Conservation (phyloP, 2,113 vertebrate species). For the Dicentrarchus labrax region DNA sequence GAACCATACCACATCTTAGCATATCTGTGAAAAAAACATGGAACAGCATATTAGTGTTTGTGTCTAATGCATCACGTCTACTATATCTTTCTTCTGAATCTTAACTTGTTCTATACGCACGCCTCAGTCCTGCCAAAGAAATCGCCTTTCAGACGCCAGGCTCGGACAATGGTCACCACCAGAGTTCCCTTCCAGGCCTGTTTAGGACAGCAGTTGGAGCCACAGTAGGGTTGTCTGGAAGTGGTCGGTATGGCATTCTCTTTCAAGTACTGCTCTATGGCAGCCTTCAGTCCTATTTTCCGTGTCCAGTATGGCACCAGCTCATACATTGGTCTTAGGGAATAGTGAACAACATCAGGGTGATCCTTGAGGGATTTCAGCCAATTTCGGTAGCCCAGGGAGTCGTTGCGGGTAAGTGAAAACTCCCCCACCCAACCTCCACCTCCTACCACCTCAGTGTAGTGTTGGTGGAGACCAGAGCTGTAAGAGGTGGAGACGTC, state of each 20-base stretch:
- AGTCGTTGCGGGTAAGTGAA: slow-evolving; percentile 9
- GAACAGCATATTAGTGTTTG: not conserved
- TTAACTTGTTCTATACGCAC: slow-evolving; percentile 15
- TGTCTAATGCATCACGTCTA: not conserved
- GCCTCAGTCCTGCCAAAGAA: fast-evolving
- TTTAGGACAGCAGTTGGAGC: not conserved
- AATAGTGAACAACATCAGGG: slow-evolving; percentile 33
- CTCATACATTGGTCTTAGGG: slow-evolving; percentile 30
- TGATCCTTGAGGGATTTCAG: not conserved
- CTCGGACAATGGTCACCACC: slow-evolving; percentile 38
- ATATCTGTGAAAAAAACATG: no score
- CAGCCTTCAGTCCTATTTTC: not conserved
- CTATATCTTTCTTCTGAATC: not conserved
- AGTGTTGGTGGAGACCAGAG: not conserved
- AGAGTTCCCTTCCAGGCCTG: slow-evolving; percentile 8
- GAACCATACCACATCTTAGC: slow-evolving; percentile 15
- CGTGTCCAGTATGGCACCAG: not conserved
- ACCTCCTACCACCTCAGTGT: slow-evolving; percentile 43
- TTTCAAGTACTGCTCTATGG: slow-evolving; percentile 27
- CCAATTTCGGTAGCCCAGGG: not conserved
- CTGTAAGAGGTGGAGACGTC: not conserved
- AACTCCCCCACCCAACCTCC: not conserved
- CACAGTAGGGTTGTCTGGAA: not conserved
- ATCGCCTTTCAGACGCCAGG: slow-evolving; percentile 42
- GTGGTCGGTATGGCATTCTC: not conserved